Evolutionary conservation across 1,140 invertebrate species (phyloP).

Genomic region (Drosophila sechellia): DNA sequence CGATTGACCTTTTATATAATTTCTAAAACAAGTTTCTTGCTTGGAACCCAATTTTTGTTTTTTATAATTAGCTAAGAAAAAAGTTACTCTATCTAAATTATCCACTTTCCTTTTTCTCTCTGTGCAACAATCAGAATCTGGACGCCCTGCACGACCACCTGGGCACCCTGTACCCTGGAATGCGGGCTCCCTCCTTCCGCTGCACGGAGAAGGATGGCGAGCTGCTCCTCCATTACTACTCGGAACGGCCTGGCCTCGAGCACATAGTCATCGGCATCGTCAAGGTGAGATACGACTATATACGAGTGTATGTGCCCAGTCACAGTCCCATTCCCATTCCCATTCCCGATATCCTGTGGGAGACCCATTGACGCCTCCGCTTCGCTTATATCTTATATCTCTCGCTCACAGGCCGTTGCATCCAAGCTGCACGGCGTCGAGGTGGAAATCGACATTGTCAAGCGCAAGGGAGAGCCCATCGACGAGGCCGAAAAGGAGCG

Average conservation of each 20-base stretch:
- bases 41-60: no score
- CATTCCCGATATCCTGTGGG: not conserved
- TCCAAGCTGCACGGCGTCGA: conserved; percentile 95
- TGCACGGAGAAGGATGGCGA: conserved; percentile 96
- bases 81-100: no score
- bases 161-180: conserved; percentile 95
- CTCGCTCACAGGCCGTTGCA: conserved; percentile 91
- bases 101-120: not conserved
- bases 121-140: conserved; percentile 89
- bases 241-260: conserved; percentile 95
- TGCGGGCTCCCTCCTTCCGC: conserved; percentile 96
- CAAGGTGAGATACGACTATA: conserved; percentile 88
- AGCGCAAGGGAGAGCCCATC: conserved; percentile 90
- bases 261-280: conserved; percentile 97
- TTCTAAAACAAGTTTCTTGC: no score
- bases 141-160: conserved; percentile 97
- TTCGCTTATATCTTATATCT: conserved; percentile 3
- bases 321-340: not conserved
- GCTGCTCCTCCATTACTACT: conserved; percentile 96
- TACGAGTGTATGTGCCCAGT: not conserved
- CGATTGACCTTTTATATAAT: not conserved
- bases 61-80: no score
- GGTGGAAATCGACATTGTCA: conserved; percentile 94
- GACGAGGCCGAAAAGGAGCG: conserved; percentile 79
- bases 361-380: conserved; percentile 8